Conservation (phyloP, 2,797 vertebrate genomes). For the Sparus aurata region DNA sequence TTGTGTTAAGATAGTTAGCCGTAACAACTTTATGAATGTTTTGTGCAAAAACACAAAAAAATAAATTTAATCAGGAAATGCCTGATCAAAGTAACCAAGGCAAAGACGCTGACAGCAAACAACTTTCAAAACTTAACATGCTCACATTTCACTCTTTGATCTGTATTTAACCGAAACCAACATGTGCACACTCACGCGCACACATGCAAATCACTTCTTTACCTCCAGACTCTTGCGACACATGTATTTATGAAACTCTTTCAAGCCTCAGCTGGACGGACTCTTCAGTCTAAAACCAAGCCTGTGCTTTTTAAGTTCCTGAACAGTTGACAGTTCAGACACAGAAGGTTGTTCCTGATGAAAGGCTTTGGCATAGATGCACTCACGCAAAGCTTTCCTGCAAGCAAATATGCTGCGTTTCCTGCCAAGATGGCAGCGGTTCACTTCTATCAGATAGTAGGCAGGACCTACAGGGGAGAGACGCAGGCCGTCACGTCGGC, state of each 20-base stretch:
- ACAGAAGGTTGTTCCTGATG: constrained; percentile 54
- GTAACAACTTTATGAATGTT: neutral
- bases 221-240: constrained; percentile 39
- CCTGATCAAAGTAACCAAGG: neutral
- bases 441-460: constrained; percentile 60
- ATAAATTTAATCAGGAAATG: constrained; percentile 21
- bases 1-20: neutral
- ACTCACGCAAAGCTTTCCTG: constrained; percentile 58
- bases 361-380: constrained; percentile 49
- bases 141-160: neutral
- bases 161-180: neutral
- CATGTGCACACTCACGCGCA: neutral
- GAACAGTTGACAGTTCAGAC: constrained; percentile 47
- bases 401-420: constrained; percentile 36
- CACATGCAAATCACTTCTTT: constrained; percentile 1
- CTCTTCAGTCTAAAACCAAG: constrained; percentile 49
- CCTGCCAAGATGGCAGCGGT: constrained; percentile 72
- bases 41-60: neutral
- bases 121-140: neutral
- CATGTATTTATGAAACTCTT: constrained; percentile 27
- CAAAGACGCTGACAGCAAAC: neutral
- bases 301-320: constrained; percentile 41
- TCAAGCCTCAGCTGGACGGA: constrained; percentile 36
- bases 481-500: constrained; percentile 41
- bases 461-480: constrained; percentile 64